A percentile compares a stretch with the other conserved stretches of the same genome.
phyloP scores from a whole-genome alignment of 1,140 invertebrate species.

The Pseudoatta argentina region DNA sequence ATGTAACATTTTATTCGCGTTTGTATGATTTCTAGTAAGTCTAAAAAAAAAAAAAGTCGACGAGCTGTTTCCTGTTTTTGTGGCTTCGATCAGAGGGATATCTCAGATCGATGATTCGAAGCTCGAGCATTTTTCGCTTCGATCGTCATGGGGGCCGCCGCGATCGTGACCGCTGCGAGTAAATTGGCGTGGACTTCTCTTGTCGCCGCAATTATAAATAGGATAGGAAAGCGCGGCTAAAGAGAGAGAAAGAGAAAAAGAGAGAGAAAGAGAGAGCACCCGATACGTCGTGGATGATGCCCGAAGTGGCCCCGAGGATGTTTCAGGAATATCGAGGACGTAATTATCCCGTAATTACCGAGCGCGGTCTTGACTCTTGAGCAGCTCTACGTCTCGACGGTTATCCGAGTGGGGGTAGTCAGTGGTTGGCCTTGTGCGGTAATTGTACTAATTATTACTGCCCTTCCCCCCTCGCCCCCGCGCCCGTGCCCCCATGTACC shows the following conservation, averaged over 20 bases:
- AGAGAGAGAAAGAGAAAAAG: background rate
- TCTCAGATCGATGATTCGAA: slow-evolving; percentile 26
- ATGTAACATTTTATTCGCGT: background rate
- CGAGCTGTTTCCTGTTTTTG: background rate
- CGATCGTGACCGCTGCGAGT: slow-evolving; percentile 58
- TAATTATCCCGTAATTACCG: slow-evolving; percentile 86
- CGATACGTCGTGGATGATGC: slow-evolving; percentile 58
- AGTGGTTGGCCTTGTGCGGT: slow-evolving; percentile 85
- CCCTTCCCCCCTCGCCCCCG: slow-evolving; percentile 68
- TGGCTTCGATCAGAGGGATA: background rate
- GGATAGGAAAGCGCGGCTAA: slow-evolving; percentile 24
- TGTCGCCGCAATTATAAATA: slow-evolving; percentile 58
- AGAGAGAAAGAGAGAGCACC: slow-evolving; percentile 15
- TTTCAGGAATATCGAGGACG: slow-evolving; percentile 86
- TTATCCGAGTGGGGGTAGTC: slow-evolving; percentile 73
- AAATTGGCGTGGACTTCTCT: slow-evolving; percentile 51
- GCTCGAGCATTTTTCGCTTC: slow-evolving; percentile 38
- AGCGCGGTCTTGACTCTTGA: slow-evolving; percentile 83
- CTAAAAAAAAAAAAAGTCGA: no score
- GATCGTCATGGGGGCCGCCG: slow-evolving; percentile 35
- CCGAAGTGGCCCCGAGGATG: slow-evolving; percentile 79
- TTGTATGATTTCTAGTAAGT: background rate
- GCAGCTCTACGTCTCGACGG: slow-evolving; percentile 66
- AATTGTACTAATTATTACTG: slow-evolving; percentile 86
- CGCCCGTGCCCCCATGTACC: slow-evolving; percentile 52